Evolutionary conservation across 2,888 invertebrate species (phyloP), one percentile per base, ranked within the genome.

Genomic region (Zelleria hepariella): DNA sequence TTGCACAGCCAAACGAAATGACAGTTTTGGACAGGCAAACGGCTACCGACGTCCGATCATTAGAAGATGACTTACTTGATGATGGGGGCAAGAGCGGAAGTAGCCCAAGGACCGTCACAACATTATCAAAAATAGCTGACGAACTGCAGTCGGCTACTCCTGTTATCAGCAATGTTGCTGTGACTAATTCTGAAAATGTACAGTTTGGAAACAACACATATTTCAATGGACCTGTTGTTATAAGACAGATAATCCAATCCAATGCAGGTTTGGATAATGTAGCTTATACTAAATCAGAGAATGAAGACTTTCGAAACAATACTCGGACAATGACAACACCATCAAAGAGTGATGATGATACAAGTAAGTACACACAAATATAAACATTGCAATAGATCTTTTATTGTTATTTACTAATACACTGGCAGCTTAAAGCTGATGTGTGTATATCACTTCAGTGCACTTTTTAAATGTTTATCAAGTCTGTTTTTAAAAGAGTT

Each of bases 161-260:
- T 7, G 71, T 74, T 3, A 74, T 92, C 65, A 93, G 92, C 57
- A 92, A 90, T 69, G 90, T 94, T 25, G 90, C 91, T 23, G 91
- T 95, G 1, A 89, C 87, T 27, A 91, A 93, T 68, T 94, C 94
- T 0, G 91, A 91, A 25, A 93, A 94, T 73, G 92, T 95, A 2
- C 93, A 94, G 64, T 92, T 95, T 66, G 95, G 95, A 0, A 93
- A 94, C 68, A 94, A 93, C 68, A 93, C 93, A 5, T 92, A 92
- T 69, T 94, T 94, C 70, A 92, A 94, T 71, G 94, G 94, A 5
- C 94, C 94, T 54, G 94, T 95, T 18, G 93, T 92, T 32, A 94
- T 95, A 66, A 94, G 94, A 72, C 94, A 94, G 74, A 90, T 94
- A 64, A 86, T 94, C 59, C 91, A 93, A 20, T 75, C 74, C 61